A percentile compares a stretch with the other conserved stretches of the same genome.
phyloP scores from a whole-genome alignment of 2,113 vertebrate genomes.

The Rhinoptilus africanus region DNA sequence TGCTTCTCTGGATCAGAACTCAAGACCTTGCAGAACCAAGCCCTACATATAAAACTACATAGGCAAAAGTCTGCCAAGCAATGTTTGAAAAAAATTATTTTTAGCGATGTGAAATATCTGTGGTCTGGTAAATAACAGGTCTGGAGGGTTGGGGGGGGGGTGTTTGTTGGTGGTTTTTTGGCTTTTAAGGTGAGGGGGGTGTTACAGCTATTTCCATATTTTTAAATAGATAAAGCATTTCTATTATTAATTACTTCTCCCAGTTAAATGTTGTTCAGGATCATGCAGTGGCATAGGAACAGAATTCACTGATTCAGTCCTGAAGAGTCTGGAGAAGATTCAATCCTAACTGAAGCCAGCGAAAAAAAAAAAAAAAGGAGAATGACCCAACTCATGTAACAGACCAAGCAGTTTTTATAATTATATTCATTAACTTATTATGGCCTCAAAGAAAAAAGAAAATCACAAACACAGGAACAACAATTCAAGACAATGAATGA shows the following conservation, averaged over 20 bases:
- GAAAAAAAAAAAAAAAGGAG: background rate
- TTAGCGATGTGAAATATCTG: background rate
- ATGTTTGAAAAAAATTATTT: background rate
- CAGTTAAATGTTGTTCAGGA: background rate
- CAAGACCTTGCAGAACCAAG: background rate
- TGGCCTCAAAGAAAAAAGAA: background rate
- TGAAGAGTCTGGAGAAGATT: background rate
- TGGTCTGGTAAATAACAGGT: background rate
- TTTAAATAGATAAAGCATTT: background rate
- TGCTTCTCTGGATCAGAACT: background rate
- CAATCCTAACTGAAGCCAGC: background rate
- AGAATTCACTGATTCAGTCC: background rate
- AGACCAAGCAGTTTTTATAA: background rate
- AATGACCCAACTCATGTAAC: background rate
- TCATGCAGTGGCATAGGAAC: background rate
- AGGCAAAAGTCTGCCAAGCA: background rate
- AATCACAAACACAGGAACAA: background rate
- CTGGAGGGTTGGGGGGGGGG: fast-evolving
- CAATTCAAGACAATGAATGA: background rate
- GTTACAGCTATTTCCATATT: background rate
- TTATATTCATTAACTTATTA: background rate
- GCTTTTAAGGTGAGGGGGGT: background rate
- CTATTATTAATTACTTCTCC: background rate
- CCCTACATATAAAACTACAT: background rate
- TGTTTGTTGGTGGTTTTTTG: background rate